Evolutionary conservation across 2,113 vertebrate genomes (phyloP).

Genomic region (Oreochromis spilurus): DNA sequence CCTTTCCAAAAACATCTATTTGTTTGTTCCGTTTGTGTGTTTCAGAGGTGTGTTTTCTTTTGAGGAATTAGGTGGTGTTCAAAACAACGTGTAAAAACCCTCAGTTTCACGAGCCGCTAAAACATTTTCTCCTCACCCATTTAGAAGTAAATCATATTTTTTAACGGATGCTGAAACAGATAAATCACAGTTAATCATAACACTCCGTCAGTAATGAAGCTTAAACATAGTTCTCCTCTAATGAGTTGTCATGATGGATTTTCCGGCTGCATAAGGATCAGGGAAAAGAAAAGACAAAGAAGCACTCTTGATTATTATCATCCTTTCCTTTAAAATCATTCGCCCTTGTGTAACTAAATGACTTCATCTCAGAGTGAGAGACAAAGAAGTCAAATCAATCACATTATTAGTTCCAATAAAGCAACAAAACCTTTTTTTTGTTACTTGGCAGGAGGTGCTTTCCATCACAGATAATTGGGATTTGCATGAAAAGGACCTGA

Average conservation of each 20-base stretch:
- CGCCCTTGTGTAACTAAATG: not conserved
- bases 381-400: conserved; percentile 27
- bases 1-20: conserved; percentile 1
- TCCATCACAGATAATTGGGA: conserved; percentile 44
- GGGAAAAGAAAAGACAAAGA: not conserved
- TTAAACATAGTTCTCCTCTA: not conserved
- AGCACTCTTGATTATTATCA: not conserved
- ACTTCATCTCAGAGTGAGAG: not conserved
- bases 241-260: not conserved
- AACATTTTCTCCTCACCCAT: not conserved
- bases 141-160: not conserved
- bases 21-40: not conserved
- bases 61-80: not conserved
- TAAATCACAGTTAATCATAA: not conserved
- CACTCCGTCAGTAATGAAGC: not conserved
- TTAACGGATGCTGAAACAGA: not conserved
- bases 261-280: not conserved
- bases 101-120: not conserved
- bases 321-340: not conserved
- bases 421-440: conserved; percentile 10
- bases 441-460: conserved; percentile 17
- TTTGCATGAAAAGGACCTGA: conserved; percentile 8
- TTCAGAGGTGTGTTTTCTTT: not conserved
- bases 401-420: conserved; percentile 11
- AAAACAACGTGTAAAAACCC: not conserved